phyloP scores from a whole-genome alignment of 2,888 invertebrate species.

The Agrotis exclamationis region DNA sequence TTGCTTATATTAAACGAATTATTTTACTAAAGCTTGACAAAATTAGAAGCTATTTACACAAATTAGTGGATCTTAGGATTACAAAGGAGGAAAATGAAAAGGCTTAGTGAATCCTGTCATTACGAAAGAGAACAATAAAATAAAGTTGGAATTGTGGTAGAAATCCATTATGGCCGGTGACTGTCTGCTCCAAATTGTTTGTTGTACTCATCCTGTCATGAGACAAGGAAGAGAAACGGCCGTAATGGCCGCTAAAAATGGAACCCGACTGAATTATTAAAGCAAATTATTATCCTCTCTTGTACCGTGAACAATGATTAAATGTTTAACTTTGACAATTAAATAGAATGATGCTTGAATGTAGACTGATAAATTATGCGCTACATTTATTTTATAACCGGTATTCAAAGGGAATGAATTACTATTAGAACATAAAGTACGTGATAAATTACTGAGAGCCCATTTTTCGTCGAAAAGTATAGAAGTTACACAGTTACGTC shows the following conservation, averaged over 20 bases:
- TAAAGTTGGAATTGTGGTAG: conserved; percentile 61
- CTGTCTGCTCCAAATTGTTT: conserved; percentile 49
- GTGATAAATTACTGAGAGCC: conserved; percentile 13
- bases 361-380: conserved; percentile 48
- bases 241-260: conserved; percentile 63
- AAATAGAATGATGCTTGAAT: conserved; percentile 44
- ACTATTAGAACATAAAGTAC: conserved; percentile 20
- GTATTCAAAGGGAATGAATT: conserved; percentile 29
- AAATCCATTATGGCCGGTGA: conserved; percentile 61
- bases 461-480: conserved; percentile 11
- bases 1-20: conserved; percentile 41
- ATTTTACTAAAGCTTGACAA: conserved; percentile 11
- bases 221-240: conserved; percentile 58
- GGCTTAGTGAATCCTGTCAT: conserved; percentile 22
- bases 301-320: conserved; percentile 53
- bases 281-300: conserved; percentile 45
- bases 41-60: conserved; percentile 13
- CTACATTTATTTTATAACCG: conserved; percentile 45
- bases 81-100: conserved; percentile 28
- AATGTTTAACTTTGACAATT: conserved; percentile 58
- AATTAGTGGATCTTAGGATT: conserved; percentile 36
- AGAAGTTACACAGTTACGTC: conserved; percentile 3
- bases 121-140: conserved; percentile 43
- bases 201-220: conserved; percentile 30
- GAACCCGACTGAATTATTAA: conserved; percentile 42